Evolutionary conservation across 1,140 invertebrate genomes (phyloP).

Genomic region (Orius laevigatus): DNA sequence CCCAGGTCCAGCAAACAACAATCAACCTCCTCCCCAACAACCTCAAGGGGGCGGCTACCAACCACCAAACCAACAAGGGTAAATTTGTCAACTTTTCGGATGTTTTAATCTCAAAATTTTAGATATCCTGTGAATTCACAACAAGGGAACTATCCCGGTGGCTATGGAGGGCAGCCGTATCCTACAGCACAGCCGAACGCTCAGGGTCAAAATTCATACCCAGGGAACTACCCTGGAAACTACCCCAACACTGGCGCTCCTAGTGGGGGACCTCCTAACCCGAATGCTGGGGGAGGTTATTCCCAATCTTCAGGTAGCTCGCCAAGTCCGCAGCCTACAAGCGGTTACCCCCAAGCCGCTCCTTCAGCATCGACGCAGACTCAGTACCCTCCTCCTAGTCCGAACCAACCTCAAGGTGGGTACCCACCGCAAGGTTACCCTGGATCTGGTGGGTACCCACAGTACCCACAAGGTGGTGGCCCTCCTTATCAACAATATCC

Average conservation of each 20-base stretch:
- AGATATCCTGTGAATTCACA: constrained; percentile 14
- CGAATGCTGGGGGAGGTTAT: not conserved
- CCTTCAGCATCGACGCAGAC: constrained; percentile 16
- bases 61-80: constrained; percentile 13
- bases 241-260: constrained; percentile 3
- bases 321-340: not conserved
- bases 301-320: not conserved
- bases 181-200: constrained; percentile 6
- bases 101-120: not conserved
- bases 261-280: not conserved
- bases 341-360: not conserved
- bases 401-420: not conserved
- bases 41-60: not conserved
- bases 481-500: constrained; percentile 12
- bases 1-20: not conserved
- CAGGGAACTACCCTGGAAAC: constrained; percentile 5
- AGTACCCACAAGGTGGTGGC: constrained; percentile 3
- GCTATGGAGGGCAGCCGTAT: constrained; percentile 14
- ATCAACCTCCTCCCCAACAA: constrained; percentile 10
- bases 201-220: constrained; percentile 5
- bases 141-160: constrained; percentile 8
- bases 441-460: constrained; percentile 2
- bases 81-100: not conserved
- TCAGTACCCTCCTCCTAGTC: constrained; percentile 5
- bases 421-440: constrained; percentile 14